A percentile compares a stretch with the other conserved stretches of the same genome.
Conservation (phyloP, 1,140 invertebrate genomes). For the Pogonognathellus flavescens region DNA sequence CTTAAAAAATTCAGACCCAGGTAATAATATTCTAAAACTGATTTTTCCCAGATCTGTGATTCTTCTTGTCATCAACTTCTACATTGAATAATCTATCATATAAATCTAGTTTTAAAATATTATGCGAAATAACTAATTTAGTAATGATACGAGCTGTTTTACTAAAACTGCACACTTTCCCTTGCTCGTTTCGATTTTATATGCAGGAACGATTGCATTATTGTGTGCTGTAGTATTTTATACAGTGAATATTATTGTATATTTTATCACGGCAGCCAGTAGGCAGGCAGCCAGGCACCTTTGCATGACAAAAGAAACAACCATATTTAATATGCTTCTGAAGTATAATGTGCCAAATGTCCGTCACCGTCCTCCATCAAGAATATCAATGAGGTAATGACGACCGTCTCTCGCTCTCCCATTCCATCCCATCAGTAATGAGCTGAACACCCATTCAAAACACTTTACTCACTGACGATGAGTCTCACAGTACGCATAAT, state of each 20-base stretch:
- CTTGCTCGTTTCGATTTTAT: neutral
- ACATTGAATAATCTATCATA: no score
- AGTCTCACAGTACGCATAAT: neutral
- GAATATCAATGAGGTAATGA: constrained; percentile 62
- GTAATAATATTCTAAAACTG: no score
- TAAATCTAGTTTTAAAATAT: no score
- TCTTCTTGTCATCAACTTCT: no score
- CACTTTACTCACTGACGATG: constrained; percentile 42
- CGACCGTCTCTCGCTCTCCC: neutral
- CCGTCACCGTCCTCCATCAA: constrained; percentile 45
- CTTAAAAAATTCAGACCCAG: no score
- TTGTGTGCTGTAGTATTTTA: neutral
- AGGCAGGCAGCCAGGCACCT: neutral
- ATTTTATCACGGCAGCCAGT: neutral
- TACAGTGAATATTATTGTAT: neutral
- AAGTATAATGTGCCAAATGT: constrained; percentile 63
- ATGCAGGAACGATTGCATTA: constrained; percentile 8
- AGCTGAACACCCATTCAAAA: constrained; percentile 51
- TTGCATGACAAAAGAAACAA: neutral
- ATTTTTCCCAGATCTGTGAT: no score
- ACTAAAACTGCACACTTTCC: constrained; percentile 34
- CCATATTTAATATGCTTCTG: constrained; percentile 61
- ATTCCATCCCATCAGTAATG: constrained; percentile 38
- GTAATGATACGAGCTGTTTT: no score
- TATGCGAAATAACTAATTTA: no score